Evolutionary conservation across 2,113 vertebrate species (phyloP).

Genomic region (Saguinus imperator): DNA sequence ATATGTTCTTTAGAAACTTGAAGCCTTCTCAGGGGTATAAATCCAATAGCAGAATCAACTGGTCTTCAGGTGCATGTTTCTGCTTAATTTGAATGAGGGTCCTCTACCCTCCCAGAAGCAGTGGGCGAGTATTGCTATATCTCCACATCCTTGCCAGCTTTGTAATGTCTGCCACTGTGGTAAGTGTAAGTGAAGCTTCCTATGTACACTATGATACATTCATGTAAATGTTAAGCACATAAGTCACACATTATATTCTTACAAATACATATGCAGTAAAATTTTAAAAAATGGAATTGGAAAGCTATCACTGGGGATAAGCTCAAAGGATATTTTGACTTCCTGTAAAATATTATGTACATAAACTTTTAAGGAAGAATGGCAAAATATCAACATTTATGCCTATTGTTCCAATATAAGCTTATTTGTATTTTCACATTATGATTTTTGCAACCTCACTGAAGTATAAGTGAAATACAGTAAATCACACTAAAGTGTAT

Average conservation of each 20-base stretch:
- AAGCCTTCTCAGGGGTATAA: not conserved
- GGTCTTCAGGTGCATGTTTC: not conserved
- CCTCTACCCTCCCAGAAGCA: not conserved
- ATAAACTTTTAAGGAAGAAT: not conserved
- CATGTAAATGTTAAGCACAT: not conserved
- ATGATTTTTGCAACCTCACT: not conserved
- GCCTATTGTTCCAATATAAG: not conserved
- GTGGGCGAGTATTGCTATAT: not conserved
- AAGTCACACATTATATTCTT: not conserved
- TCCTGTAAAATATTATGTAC: not conserved
- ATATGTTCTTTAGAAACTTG: not conserved
- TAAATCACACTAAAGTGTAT: not conserved
- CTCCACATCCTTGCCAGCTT: not conserved
- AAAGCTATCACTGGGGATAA: not conserved
- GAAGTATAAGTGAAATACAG: no score
- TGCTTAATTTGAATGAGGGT: not conserved
- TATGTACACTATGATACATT: no score
- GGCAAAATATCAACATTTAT: not conserved
- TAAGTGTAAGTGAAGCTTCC: not conserved
- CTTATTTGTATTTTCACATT: not conserved
- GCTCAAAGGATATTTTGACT: not conserved
- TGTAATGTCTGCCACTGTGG: not conserved
- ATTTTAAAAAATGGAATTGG: no score
- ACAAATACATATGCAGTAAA: not conserved
- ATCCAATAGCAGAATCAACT: not conserved